These are phyloP conservation scores for Amiota mariae DNA, from an alignment of 2,888 invertebrate genomes.

Conservation along the genomic window DNA sequence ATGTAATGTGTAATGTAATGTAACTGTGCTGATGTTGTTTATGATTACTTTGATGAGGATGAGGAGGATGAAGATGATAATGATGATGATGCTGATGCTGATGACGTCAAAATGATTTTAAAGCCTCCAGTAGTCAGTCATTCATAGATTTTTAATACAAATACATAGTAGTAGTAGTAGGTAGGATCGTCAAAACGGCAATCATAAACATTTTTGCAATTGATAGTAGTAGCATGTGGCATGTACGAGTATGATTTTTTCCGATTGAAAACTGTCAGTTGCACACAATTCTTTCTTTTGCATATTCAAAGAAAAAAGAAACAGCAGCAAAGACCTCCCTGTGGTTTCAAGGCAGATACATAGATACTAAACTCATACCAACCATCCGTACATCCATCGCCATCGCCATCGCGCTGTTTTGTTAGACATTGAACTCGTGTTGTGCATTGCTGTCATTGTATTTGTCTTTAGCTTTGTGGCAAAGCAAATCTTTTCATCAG, in stretches of 20 bases:
- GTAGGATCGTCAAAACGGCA: too few relatives aligned
- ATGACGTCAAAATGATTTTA: neutral
- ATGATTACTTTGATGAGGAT: neutral
- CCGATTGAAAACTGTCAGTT: slow-evolving; percentile 13
- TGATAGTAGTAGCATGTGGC: too few relatives aligned
- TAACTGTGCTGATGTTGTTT: neutral
- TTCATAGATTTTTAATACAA: too few relatives aligned
- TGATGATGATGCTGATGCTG: neutral
- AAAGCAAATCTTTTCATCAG: neutral
- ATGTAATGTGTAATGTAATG: neutral
- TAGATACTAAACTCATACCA: too few relatives aligned
- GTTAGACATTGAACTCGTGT: slow-evolving; percentile 17
- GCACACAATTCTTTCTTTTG: neutral
- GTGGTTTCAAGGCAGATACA: slow-evolving; percentile 1
- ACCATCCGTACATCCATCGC: too few relatives aligned
- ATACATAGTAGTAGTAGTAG: too few relatives aligned
- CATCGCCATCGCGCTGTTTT: neutral
- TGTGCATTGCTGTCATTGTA: neutral
- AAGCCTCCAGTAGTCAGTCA: too few relatives aligned
- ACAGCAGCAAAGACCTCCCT: slow-evolving; percentile 6
- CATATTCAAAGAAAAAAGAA: too few relatives aligned
- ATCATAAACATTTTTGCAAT: too few relatives aligned
- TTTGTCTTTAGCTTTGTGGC: slow-evolving; percentile 5
- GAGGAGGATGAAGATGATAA: neutral
- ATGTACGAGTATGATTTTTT: neutral